Evolutionary conservation across 2,113 vertebrate genomes (phyloP).

Genomic region (Terrapene triunguis): DNA sequence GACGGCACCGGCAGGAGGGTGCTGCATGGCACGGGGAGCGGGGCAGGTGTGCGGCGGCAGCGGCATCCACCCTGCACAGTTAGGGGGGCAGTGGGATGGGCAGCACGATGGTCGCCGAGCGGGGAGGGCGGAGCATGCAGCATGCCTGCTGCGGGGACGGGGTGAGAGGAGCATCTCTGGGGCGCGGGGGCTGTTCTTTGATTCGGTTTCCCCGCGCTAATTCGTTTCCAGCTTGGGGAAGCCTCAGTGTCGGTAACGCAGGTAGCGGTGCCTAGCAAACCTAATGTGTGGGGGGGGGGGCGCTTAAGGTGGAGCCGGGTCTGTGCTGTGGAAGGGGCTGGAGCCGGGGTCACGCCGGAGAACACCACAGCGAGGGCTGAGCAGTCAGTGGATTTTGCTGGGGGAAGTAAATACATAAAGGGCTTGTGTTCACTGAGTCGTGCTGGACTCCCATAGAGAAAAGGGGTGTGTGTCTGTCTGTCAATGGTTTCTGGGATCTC

Average conservation of each 20-base stretch:
- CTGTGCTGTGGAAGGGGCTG: neutral
- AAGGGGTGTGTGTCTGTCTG: neutral
- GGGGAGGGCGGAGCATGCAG: neutral
- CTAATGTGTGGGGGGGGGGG: neutral
- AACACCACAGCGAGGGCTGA: neutral
- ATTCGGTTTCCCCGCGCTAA: too few relatives aligned
- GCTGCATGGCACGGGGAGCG: neutral
- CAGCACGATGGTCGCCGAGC: neutral
- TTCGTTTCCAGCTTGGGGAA: neutral
- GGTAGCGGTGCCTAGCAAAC: too few relatives aligned
- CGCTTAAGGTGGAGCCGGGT: neutral
- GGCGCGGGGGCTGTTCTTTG: too few relatives aligned
- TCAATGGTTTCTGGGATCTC: neutral
- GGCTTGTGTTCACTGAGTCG: neutral
- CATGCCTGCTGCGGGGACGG: too few relatives aligned
- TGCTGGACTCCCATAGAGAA: neutral
- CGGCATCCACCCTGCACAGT: neutral
- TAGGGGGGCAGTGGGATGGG: neutral
- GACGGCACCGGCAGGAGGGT: neutral
- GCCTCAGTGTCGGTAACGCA: neutral
- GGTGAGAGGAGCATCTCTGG: neutral
- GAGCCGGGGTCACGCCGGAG: neutral
- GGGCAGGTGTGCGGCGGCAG: neutral
- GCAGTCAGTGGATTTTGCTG: neutral
- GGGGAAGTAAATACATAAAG: neutral